phyloP scores from a whole-genome alignment of 2,888 invertebrate species.

The Iselma pallidipennis region DNA sequence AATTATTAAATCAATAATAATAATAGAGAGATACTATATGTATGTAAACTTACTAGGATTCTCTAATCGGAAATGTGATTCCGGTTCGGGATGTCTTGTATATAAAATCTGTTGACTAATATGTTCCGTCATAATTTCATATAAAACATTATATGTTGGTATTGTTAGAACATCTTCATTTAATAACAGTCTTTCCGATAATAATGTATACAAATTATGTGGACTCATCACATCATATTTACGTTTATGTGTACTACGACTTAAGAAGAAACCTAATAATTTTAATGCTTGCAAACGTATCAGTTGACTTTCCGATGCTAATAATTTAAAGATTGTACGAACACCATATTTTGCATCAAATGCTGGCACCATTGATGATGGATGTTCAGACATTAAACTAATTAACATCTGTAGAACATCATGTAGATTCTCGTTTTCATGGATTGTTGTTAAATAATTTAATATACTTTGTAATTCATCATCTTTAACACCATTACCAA shows the following conservation, averaged over 20 bases:
- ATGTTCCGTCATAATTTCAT: slow-evolving; percentile 98
- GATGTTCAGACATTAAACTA: slow-evolving; percentile 97
- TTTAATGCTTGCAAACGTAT: slow-evolving; percentile 96
- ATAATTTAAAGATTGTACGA: slow-evolving; percentile 93
- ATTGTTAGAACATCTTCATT: slow-evolving; percentile 89
- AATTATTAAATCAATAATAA: slow-evolving; percentile 8
- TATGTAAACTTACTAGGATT: slow-evolving; percentile 81
- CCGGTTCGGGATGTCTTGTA: slow-evolving; percentile 93
- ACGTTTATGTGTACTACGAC: slow-evolving; percentile 96
- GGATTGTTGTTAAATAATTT: slow-evolving; percentile 97
- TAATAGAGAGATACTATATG: background rate
- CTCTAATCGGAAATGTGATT: slow-evolving; percentile 91
- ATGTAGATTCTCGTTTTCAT: slow-evolving; percentile 98
- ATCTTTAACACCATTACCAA: slow-evolving; percentile 96
- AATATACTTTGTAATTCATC: slow-evolving; percentile 98
- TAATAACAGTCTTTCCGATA: slow-evolving; percentile 88
- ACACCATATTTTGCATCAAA: slow-evolving; percentile 98
- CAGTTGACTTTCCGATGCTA: slow-evolving; percentile 94
- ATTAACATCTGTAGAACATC: slow-evolving; percentile 98
- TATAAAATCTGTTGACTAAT: slow-evolving; percentile 94
- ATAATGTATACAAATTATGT: slow-evolving; percentile 95
- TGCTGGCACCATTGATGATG: slow-evolving; percentile 98
- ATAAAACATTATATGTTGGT: slow-evolving; percentile 97
- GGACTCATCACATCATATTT: slow-evolving; percentile 99
- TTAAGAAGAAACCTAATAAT: slow-evolving; percentile 95